Conservation (phyloP, 2,888 invertebrate species). For the Ophioninae sp. region DNA sequence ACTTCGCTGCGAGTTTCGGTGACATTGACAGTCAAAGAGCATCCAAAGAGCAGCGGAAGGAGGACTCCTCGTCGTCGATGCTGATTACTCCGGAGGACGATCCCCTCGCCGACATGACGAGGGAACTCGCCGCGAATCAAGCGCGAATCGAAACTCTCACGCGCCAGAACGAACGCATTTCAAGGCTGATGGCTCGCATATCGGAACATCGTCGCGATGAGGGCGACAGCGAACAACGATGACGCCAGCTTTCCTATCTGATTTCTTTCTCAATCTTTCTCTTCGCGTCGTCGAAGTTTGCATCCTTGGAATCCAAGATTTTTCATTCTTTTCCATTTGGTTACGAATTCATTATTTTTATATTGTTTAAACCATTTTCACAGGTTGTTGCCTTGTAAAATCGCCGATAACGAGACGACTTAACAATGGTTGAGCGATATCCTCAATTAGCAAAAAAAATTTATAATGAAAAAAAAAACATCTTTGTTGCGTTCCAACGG, state of each 20-base stretch:
- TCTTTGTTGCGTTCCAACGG: background rate
- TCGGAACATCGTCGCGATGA: conserved; percentile 44
- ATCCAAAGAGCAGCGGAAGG: background rate
- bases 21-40: background rate
- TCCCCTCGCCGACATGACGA: conserved; percentile 68
- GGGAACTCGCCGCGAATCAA: conserved; percentile 66
- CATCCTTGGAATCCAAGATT: background rate
- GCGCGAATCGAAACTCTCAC: conserved; percentile 66
- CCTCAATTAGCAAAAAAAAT: background rate
- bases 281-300: background rate
- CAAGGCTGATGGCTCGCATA: conserved; percentile 54
- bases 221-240: background rate
- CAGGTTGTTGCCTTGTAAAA: background rate
- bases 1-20: background rate
- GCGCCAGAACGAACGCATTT: conserved; percentile 69
- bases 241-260: background rate
- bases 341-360: background rate
- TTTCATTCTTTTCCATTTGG: background rate
- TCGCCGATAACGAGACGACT: background rate
- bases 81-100: conserved; percentile 57
- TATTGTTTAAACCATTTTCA: background rate
- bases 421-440: background rate
- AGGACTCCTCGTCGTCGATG: background rate
- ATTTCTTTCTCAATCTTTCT: background rate
- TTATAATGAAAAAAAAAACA: background rate